A percentile compares a stretch with the other conserved stretches of the same genome.
phyloP scores from a whole-genome alignment of 2,113 vertebrate genomes.

The Actenoides hombroni region DNA sequence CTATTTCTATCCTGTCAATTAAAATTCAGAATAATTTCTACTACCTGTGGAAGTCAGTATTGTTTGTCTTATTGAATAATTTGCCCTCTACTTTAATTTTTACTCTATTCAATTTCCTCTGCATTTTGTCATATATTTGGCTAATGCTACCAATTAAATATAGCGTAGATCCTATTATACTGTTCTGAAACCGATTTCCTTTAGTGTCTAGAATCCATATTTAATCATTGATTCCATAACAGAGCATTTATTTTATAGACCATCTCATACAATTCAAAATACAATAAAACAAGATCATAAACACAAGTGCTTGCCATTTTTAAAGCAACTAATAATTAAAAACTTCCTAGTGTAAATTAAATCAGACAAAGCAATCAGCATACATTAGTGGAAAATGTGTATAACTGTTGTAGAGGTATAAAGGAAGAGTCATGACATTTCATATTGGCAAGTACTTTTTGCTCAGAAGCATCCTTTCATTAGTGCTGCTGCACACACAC shows the following conservation, averaged over 20 bases:
- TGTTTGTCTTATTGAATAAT: constrained; percentile 20
- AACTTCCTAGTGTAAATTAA: background rate
- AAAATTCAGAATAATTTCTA: constrained; percentile 45
- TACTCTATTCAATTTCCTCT: background rate
- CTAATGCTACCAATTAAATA: background rate
- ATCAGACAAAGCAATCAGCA: background rate
- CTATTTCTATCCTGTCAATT: constrained; percentile 40
- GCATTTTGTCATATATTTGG: background rate
- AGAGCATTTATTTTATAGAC: background rate
- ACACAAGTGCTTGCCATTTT: background rate
- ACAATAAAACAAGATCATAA: background rate
- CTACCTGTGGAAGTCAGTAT: constrained; percentile 35
- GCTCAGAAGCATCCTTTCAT: background rate
- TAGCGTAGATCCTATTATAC: background rate
- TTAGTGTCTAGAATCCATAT: background rate
- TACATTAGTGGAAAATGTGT: background rate
- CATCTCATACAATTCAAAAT: background rate
- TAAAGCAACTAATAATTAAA: background rate
- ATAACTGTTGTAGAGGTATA: background rate
- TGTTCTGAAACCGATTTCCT: background rate
- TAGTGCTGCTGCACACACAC: background rate
- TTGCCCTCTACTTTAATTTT: background rate
- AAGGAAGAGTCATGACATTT: background rate
- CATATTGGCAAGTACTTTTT: background rate
- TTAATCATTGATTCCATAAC: background rate